Percentiles rank a stretch among this genome's conserved stretches.
Conservation (phyloP, 2,888 invertebrate species). For the Andrena hattorfiana region DNA sequence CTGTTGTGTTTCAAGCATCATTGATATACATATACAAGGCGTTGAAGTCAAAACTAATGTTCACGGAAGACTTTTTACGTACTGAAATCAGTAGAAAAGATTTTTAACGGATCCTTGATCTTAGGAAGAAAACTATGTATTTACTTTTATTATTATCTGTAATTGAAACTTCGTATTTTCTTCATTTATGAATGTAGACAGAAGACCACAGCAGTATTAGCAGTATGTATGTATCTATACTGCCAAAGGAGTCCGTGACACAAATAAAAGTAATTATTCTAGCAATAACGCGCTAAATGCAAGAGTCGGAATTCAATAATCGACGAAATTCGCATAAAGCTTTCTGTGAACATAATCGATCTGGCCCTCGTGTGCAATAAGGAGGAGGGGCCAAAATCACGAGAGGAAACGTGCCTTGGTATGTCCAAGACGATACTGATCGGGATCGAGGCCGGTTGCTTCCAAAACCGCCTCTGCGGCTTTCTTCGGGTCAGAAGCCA, state of each 20-base stretch:
- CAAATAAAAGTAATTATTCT: too few species aligned
- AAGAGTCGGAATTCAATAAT: background rate
- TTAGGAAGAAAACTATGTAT: too few species aligned
- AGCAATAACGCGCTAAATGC: background rate
- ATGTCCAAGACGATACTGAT: constrained; percentile 98
- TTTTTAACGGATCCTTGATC: too few species aligned
- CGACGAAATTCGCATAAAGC: constrained; percentile 13
- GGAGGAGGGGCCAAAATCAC: constrained; percentile 22
- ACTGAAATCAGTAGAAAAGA: too few species aligned
- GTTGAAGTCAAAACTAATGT: background rate
- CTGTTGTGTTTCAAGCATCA: constrained; percentile 3
- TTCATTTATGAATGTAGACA: too few species aligned
- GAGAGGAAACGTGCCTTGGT: constrained; percentile 95
- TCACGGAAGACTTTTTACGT: too few species aligned
- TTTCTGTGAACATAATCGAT: constrained; percentile 15
- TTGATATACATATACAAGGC: background rate
- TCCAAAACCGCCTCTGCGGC: constrained; percentile 93
- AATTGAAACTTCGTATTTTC: too few species aligned
- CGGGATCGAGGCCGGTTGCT: constrained; percentile 93
- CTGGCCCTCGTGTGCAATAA: constrained; percentile 13
- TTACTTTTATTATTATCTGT: too few species aligned
- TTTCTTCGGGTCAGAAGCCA: constrained; percentile 91
- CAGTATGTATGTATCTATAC: too few species aligned
- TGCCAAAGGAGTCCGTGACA: too few species aligned
- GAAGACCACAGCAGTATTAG: too few species aligned